Conservation (phyloP, 1,140 invertebrate genomes). For the Scaptomyza hsui region DNA sequence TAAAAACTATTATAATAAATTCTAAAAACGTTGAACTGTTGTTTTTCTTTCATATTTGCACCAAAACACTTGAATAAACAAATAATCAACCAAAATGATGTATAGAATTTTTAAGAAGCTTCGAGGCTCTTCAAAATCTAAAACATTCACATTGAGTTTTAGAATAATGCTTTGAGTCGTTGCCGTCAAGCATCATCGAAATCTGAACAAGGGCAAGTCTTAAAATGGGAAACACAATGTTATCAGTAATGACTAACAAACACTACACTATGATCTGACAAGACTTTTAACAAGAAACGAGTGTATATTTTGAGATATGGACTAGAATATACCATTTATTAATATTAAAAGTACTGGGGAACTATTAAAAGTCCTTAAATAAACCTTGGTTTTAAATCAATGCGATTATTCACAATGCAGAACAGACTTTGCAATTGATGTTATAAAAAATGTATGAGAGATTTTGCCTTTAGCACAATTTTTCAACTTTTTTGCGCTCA, state of each 20-base stretch:
- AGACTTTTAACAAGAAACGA: neutral
- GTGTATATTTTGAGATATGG: neutral
- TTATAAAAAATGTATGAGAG: no score
- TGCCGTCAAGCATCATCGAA: neutral
- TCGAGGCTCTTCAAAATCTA: neutral
- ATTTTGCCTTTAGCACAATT: neutral
- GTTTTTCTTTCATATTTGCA: neutral
- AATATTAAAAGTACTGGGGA: no score
- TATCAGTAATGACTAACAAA: slow-evolving; percentile 17
- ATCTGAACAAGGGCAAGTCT: neutral
- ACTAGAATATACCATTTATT: neutral
- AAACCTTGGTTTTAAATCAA: no score
- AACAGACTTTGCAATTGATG: no score
- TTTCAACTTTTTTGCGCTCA: neutral
- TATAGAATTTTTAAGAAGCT: neutral
- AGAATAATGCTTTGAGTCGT: neutral
- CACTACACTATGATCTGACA: neutral
- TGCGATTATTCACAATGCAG: no score
- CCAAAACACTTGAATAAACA: no score
- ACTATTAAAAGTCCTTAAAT: no score
- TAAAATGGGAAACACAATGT: neutral
- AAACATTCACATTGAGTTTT: neutral
- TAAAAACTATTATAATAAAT: slow-evolving; percentile 55
- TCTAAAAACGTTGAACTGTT: slow-evolving; percentile 1
- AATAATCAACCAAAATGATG: neutral